Conservation (phyloP, 2,797 vertebrate genomes). For the Sphenodon punctatus region DNA sequence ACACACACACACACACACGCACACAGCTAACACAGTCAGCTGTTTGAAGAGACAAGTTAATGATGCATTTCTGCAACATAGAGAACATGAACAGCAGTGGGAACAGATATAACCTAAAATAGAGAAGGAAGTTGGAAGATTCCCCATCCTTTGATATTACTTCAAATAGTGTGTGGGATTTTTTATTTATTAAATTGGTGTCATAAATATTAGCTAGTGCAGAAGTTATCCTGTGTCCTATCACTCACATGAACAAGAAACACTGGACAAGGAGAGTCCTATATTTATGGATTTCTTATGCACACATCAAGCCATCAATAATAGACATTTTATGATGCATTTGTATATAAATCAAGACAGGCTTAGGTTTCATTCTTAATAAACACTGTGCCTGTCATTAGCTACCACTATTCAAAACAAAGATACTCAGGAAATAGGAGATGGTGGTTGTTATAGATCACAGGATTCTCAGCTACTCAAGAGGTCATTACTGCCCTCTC, state of each 20-base stretch:
- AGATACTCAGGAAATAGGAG: fast-evolving
- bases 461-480: neutral
- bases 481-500: neutral
- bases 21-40: too few relatives aligned
- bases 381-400: neutral
- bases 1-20: too few relatives aligned
- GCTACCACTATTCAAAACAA: neutral
- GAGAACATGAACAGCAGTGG: neutral
- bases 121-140: neutral
- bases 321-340: neutral
- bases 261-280: neutral
- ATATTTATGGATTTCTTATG: neutral
- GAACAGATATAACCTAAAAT: neutral
- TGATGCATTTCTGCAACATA: too few relatives aligned
- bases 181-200: neutral
- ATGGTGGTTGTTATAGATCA: fast-evolving
- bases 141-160: neutral
- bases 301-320: neutral
- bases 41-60: too few relatives aligned
- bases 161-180: neutral
- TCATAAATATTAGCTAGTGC: neutral
- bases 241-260: neutral
- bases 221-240: neutral
- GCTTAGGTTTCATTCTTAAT: fast-evolving
- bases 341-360: neutral